Conservation (phyloP, 2,888 invertebrate species). For the Pristionchus exspectatus region DNA sequence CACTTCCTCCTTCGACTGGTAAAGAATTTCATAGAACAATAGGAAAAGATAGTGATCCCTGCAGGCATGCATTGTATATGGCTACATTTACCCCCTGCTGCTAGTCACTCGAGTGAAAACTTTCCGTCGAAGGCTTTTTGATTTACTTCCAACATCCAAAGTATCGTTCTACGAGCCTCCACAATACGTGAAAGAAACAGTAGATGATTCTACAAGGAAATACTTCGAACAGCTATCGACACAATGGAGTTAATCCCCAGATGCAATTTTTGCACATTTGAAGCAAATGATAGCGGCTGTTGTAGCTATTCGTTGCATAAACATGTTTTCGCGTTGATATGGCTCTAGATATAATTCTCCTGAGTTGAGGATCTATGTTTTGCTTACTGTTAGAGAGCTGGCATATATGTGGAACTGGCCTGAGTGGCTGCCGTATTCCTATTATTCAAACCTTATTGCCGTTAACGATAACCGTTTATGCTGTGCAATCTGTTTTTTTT, state of each 20-base stretch:
- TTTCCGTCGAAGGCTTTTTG: neutral
- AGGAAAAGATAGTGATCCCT: neutral
- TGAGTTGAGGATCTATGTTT: too few relatives aligned
- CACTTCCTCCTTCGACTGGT: conserved; percentile 36
- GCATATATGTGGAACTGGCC: neutral
- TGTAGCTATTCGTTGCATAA: neutral
- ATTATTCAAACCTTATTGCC: too few relatives aligned
- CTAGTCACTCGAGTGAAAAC: conserved; percentile 40
- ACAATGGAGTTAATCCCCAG: neutral
- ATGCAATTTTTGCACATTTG: neutral
- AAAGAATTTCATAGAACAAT: neutral
- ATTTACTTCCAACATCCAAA: neutral
- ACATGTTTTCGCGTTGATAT: neutral
- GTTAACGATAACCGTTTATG: too few relatives aligned
- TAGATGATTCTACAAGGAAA: neutral
- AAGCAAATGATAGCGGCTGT: neutral
- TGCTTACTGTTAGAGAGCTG: neutral
- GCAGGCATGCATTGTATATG: conserved; percentile 18
- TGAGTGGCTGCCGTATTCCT: neutral
- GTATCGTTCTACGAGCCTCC: neutral
- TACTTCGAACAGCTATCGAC: neutral
- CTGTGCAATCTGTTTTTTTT: too few relatives aligned
- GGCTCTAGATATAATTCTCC: too few relatives aligned
- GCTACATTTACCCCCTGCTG: neutral
- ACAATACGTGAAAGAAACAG: neutral